These are phyloP conservation scores for Drosophila monieri DNA, from an alignment of 2,888 invertebrate genomes.

Conservation along the genomic window DNA sequence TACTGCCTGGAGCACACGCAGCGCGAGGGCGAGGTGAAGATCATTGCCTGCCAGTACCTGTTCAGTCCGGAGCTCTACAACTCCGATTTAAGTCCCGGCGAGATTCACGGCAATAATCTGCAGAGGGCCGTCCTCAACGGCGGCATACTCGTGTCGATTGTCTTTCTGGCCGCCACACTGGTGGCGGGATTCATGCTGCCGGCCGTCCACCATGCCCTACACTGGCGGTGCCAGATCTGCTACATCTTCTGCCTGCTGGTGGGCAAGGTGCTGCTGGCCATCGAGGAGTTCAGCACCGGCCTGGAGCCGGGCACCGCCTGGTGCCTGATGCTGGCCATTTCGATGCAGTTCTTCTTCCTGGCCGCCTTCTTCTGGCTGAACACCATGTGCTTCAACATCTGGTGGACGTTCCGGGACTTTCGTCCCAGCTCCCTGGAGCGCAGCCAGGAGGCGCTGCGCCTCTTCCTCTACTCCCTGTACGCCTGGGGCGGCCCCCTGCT, in stretches of 20 bases:
- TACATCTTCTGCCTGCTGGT: conserved; percentile 93
- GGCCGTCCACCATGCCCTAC: conserved; percentile 92
- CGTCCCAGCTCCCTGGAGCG: conserved; percentile 93
- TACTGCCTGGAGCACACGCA: conserved; percentile 78
- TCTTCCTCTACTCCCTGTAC: conserved; percentile 92
- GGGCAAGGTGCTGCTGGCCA: conserved; percentile 91
- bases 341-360: conserved; percentile 94
- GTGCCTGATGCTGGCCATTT: conserved; percentile 88
- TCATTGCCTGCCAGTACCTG: conserved; percentile 87
- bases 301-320: conserved; percentile 85
- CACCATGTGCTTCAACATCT: conserved; percentile 97
- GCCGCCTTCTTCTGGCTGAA: conserved; percentile 97
- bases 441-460: conserved; percentile 91
- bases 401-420: conserved; percentile 95
- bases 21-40: conserved; percentile 83
- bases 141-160: conserved; percentile 91
- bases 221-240: conserved; percentile 95
- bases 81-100: background rate
- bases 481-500: conserved; percentile 93
- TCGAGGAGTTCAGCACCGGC: conserved; percentile 89
- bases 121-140: conserved; percentile 90
- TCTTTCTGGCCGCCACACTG: conserved; percentile 92
- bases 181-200: conserved; percentile 92
- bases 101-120: conserved; percentile 63
- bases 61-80: conserved; percentile 76